These are phyloP conservation scores for Leptura quadrifasciata DNA, from an alignment of 2,888 invertebrate genomes.

Conservation along the genomic window DNA sequence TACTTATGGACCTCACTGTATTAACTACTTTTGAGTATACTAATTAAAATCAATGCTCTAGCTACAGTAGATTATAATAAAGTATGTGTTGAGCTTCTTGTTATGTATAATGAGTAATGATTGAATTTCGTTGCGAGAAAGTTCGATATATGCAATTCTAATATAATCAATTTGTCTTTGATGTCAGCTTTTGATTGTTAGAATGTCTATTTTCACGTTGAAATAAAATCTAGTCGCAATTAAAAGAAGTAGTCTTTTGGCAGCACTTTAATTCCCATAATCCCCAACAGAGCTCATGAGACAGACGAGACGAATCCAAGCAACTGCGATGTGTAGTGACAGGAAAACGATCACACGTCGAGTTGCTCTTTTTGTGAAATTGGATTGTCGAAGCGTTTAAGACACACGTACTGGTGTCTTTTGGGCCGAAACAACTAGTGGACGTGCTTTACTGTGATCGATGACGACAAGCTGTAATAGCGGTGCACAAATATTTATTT, in stretches of 20 bases:
- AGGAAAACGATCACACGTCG: constrained; percentile 31
- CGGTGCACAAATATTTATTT: constrained; percentile 36
- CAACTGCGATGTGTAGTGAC: constrained; percentile 28
- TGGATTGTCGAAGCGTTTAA: constrained; percentile 54
- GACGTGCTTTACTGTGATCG: constrained; percentile 48
- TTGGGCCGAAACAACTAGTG: constrained; percentile 53
- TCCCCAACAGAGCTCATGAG: constrained; percentile 1
- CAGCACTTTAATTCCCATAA: constrained; percentile 14
- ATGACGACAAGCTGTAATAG: constrained; percentile 32
- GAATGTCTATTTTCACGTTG: background rate
- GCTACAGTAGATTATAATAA: too few species aligned
- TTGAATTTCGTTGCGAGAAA: background rate
- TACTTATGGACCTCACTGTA: too few species aligned
- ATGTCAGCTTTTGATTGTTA: background rate
- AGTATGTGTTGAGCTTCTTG: too few species aligned
- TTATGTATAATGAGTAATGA: too few species aligned
- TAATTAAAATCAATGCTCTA: too few species aligned
- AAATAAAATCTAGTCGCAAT: background rate
- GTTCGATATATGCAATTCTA: background rate
- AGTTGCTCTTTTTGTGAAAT: constrained; percentile 47
- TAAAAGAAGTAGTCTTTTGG: constrained; percentile 8
- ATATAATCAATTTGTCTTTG: background rate
- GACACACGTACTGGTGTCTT: constrained; percentile 53
- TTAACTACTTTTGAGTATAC: too few species aligned
- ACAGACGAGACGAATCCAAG: constrained; percentile 16